These are phyloP conservation scores for Gastrophysa polygoni DNA, from an alignment of 2,888 invertebrate species.

Conservation along the genomic window DNA sequence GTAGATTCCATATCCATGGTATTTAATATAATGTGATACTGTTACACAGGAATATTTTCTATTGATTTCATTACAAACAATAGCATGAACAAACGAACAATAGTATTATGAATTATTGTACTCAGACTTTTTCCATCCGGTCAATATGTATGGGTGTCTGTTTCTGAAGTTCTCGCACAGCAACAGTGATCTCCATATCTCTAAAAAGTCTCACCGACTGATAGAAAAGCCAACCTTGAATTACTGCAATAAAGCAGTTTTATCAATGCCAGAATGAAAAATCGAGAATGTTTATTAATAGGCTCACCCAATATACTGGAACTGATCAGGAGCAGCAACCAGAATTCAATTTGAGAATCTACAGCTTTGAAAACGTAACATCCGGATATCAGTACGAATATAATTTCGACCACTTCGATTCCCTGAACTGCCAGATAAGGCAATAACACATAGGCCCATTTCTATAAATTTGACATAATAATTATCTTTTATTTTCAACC, in stretches of 20 bases:
- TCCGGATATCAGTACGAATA: not conserved
- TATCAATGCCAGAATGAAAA: too few relatives aligned
- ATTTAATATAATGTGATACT: too few relatives aligned
- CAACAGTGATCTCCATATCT: not conserved
- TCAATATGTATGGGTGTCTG: too few relatives aligned
- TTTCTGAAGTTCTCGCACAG: not conserved
- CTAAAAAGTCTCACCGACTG: not conserved
- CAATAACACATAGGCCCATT: not conserved
- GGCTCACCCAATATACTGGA: not conserved
- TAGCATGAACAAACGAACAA: too few relatives aligned
- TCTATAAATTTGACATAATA: not conserved
- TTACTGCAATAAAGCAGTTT: not conserved
- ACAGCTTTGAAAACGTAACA: not conserved
- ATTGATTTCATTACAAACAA: too few relatives aligned
- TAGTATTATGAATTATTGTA: not conserved
- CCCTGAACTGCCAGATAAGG: conserved; percentile 4
- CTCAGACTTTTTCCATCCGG: not conserved
- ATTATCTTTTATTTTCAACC: not conserved
- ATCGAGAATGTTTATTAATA: not conserved
- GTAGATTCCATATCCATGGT: too few relatives aligned
- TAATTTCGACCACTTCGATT: not conserved
- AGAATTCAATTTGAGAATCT: not conserved
- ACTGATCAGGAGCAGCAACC: not conserved
- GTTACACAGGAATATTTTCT: too few relatives aligned
- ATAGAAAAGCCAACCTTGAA: not conserved